Evolutionary conservation across 2,888 invertebrate genomes (phyloP).

Genomic region (Ditula angustiorana): DNA sequence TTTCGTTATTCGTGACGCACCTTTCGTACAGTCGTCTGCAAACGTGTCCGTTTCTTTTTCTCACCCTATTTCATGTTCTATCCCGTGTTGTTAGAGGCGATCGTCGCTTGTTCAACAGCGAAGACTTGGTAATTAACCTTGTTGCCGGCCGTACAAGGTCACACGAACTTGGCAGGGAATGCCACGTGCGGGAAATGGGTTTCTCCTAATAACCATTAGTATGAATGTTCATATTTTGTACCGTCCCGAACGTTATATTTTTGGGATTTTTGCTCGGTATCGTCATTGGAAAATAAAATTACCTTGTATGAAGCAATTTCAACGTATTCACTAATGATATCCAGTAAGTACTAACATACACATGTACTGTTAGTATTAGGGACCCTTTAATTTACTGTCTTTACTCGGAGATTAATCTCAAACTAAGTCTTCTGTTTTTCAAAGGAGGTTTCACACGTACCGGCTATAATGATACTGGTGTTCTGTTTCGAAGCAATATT

Average conservation of each 20-base stretch:
- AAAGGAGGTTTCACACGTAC: no score
- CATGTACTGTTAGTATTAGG: background rate
- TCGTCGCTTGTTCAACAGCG: background rate
- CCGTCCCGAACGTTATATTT: background rate
- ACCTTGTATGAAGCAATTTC: background rate
- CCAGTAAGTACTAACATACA: no score
- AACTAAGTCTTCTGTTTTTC: background rate
- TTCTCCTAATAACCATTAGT: slow-evolving; percentile 36
- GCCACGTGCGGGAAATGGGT: slow-evolving; percentile 34
- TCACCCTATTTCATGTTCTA: background rate
- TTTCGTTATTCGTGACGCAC: slow-evolving; percentile 29
- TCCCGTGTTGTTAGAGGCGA: background rate
- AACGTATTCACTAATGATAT: background rate
- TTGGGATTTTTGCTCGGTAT: background rate
- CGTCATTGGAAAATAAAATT: background rate
- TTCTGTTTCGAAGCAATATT: slow-evolving; percentile 8
- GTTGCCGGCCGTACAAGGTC: slow-evolving; percentile 37
- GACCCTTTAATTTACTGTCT: background rate
- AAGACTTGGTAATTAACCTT: slow-evolving; percentile 33
- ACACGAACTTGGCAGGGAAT: slow-evolving; percentile 36
- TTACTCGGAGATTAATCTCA: background rate
- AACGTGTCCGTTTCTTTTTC: background rate
- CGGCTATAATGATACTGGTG: no score
- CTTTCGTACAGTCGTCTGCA: slow-evolving; percentile 20
- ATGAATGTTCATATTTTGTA: slow-evolving; percentile 31